phyloP scores from a whole-genome alignment of 1,140 invertebrate genomes.

The Cryptotermes secundus region DNA sequence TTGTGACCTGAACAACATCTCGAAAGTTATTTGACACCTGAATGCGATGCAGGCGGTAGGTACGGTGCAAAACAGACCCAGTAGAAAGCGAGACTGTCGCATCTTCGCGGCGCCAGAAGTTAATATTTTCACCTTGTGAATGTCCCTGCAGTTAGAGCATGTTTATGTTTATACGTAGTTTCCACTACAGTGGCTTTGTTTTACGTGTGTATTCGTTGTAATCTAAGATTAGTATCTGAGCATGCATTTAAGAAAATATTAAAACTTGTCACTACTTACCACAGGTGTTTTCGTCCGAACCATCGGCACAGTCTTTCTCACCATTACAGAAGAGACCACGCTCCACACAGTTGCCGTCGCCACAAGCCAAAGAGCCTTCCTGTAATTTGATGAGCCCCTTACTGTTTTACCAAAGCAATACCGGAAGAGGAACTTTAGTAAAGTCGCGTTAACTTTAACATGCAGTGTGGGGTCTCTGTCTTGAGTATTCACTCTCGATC shows the following conservation, averaged over 20 bases:
- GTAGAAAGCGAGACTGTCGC: neutral
- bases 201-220: too few species aligned
- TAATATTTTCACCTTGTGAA: too few species aligned
- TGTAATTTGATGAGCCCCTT: constrained; percentile 42
- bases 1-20: neutral
- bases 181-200: too few species aligned
- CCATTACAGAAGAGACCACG: constrained; percentile 92
- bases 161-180: too few species aligned
- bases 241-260: too few species aligned
- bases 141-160: too few species aligned
- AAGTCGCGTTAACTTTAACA: too few species aligned
- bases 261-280: constrained; percentile 58
- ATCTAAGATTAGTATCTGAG: too few species aligned
- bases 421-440: too few species aligned
- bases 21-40: neutral
- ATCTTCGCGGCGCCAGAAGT: neutral
- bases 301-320: constrained; percentile 84
- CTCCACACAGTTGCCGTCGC: constrained; percentile 83
- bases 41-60: neutral
- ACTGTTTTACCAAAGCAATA: neutral
- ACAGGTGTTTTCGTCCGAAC: constrained; percentile 89
- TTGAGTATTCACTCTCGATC: too few species aligned
- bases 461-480: too few species aligned
- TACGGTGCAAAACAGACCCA: constrained; percentile 39
- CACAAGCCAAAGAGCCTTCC: constrained; percentile 83